These are phyloP conservation scores for Apocheima hispidaria DNA, from an alignment of 2,888 invertebrate genomes.

Conservation along the genomic window DNA sequence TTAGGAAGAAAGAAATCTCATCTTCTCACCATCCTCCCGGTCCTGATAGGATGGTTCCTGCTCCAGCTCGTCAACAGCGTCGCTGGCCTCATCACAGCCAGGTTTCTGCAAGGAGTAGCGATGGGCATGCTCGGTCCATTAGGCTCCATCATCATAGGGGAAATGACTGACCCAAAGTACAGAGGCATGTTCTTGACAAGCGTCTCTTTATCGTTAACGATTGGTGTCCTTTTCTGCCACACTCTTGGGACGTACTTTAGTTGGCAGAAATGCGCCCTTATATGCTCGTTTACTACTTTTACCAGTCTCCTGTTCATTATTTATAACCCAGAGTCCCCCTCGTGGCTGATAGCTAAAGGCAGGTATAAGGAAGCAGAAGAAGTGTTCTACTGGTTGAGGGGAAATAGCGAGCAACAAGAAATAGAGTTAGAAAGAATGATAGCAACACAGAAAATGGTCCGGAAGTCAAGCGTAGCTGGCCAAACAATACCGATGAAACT, in stretches of 20 bases:
- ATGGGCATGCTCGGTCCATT: constrained; percentile 86
- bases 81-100: constrained; percentile 75
- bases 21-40: constrained; percentile 82
- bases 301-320: constrained; percentile 81
- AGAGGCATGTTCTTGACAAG: constrained; percentile 87
- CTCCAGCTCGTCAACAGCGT: constrained; percentile 80
- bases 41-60: constrained; percentile 86
- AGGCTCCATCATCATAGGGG: constrained; percentile 85
- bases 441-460: constrained; percentile 66
- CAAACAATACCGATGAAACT: constrained; percentile 54
- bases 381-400: constrained; percentile 86
- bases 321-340: constrained; percentile 88
- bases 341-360: constrained; percentile 88
- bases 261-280: constrained; percentile 86
- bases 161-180: constrained; percentile 86
- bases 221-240: constrained; percentile 88
- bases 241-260: constrained; percentile 86
- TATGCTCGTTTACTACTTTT: constrained; percentile 82
- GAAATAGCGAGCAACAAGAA: constrained; percentile 68
- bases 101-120: constrained; percentile 83
- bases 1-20: constrained; percentile 86
- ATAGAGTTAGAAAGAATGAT: constrained; percentile 81
- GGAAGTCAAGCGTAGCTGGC: constrained; percentile 67
- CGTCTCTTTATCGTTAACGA: constrained; percentile 86
- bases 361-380: constrained; percentile 83